Evolutionary conservation across 2,888 invertebrate genomes (phyloP).

Genomic region (Drosophila mulleri): DNA sequence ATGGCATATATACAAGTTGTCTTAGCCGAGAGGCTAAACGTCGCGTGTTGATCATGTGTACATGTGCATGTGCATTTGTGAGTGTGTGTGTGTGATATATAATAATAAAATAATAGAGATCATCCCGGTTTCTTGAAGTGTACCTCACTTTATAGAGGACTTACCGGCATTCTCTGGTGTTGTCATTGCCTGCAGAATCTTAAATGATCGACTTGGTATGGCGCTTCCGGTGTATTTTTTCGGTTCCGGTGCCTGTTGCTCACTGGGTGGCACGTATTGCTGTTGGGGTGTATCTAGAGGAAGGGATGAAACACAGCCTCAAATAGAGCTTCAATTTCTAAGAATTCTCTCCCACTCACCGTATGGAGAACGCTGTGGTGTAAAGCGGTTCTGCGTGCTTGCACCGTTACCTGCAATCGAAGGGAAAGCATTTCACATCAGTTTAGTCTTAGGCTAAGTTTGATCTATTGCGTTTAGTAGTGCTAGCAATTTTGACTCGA

Average conservation of each 20-base stretch:
- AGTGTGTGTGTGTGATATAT: conserved; percentile 1
- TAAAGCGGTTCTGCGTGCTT: conserved; percentile 77
- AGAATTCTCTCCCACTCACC: conserved; percentile 42
- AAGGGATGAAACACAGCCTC: too few species aligned
- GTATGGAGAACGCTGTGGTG: conserved; percentile 76
- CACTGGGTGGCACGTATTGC: conserved; percentile 88
- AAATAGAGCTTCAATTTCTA: neutral
- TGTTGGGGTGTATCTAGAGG: conserved; percentile 75
- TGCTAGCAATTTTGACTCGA: conserved; percentile 37
- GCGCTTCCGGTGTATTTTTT: conserved; percentile 91
- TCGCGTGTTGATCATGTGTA: conserved; percentile 2
- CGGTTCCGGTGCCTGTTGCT: conserved; percentile 89
- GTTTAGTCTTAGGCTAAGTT: neutral
- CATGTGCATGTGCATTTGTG: neutral
- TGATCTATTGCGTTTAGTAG: conserved; percentile 45
- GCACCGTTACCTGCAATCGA: conserved; percentile 78
- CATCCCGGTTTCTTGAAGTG: conserved; percentile 9
- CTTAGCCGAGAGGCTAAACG: conserved; percentile 14
- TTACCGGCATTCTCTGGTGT: conserved; percentile 89
- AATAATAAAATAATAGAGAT: neutral
- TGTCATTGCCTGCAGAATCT: conserved; percentile 92
- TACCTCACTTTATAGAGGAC: conserved; percentile 66
- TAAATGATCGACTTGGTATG: conserved; percentile 93
- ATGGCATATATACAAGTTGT: conserved; percentile 64
- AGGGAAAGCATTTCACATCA: conserved; percentile 3